Conservation (phyloP, 2,113 vertebrate species). For the Daphoenositta chrysoptera region DNA sequence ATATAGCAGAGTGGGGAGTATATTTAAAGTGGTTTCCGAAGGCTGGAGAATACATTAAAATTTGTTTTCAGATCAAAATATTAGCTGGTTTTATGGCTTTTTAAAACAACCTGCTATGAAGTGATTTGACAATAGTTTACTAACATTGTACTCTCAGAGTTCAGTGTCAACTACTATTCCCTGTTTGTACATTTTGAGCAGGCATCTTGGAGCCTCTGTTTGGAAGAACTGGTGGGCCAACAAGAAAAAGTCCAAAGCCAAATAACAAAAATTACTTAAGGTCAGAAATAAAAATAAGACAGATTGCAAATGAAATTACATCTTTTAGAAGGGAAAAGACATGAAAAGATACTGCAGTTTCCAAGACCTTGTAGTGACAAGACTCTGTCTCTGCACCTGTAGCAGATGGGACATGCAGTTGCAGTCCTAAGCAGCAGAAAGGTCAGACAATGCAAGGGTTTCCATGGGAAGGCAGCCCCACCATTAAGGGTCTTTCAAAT, state of each 20-base stretch:
- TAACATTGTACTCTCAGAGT: neutral
- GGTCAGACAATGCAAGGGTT: neutral
- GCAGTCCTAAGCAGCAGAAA: accelerated
- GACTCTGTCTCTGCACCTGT: neutral
- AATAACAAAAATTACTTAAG: neutral
- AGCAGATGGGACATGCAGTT: neutral
- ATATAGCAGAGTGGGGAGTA: neutral
- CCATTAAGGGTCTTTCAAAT: neutral
- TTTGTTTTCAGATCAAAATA: neutral
- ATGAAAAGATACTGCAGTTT: neutral
- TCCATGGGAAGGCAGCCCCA: neutral
- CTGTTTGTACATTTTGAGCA: neutral
- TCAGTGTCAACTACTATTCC: neutral
- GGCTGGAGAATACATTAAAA: neutral
- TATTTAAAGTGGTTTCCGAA: neutral
- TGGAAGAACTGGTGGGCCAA: neutral
- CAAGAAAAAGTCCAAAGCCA: neutral
- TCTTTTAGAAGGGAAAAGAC: neutral
- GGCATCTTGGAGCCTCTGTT: neutral
- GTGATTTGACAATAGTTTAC: neutral
- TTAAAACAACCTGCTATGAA: neutral
- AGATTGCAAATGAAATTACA: neutral
- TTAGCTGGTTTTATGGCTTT: neutral
- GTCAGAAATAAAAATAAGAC: neutral
- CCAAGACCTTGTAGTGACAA: neutral